Percentiles rank a stretch among this genome's conserved stretches.
Conservation (phyloP, 2,888 invertebrate species). For the Meganola albula region DNA sequence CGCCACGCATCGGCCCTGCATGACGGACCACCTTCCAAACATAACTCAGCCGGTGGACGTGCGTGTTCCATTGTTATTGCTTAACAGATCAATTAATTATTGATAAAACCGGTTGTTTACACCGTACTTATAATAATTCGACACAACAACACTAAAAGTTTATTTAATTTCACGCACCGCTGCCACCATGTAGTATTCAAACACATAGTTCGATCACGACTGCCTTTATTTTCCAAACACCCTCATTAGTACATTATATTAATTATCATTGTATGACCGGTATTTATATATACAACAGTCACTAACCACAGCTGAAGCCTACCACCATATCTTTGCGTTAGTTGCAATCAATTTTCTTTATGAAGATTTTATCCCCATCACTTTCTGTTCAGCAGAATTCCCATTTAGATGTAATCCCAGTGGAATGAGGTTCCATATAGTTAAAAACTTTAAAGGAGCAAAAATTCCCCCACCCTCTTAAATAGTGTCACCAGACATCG, state of each 20-base stretch:
- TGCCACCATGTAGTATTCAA: slow-evolving; percentile 1
- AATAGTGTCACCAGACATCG: too few relatives aligned
- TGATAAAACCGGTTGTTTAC: neutral
- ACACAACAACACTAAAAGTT: neutral
- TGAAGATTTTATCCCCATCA: too few relatives aligned
- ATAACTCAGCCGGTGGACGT: neutral
- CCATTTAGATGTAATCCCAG: too few relatives aligned
- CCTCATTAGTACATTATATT: neutral
- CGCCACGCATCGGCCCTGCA: slow-evolving; percentile 1
- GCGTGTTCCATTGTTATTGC: slow-evolving; percentile 2
- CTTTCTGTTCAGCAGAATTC: too few relatives aligned
- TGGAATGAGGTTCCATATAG: too few relatives aligned
- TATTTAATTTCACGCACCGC: neutral
- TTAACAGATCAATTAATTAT: neutral
- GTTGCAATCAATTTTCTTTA: too few relatives aligned
- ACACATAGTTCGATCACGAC: neutral
- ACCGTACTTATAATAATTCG: neutral
- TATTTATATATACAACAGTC: too few relatives aligned
- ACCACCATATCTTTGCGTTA: too few relatives aligned
- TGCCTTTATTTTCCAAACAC: neutral
- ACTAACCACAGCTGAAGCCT: too few relatives aligned
- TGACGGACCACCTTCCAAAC: slow-evolving; percentile 1
- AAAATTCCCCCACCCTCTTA: too few relatives aligned
- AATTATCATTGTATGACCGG: too few relatives aligned
- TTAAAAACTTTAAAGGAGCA: too few relatives aligned